Conservation (phyloP, 2,113 vertebrate genomes). For the Buteo buteo region DNA sequence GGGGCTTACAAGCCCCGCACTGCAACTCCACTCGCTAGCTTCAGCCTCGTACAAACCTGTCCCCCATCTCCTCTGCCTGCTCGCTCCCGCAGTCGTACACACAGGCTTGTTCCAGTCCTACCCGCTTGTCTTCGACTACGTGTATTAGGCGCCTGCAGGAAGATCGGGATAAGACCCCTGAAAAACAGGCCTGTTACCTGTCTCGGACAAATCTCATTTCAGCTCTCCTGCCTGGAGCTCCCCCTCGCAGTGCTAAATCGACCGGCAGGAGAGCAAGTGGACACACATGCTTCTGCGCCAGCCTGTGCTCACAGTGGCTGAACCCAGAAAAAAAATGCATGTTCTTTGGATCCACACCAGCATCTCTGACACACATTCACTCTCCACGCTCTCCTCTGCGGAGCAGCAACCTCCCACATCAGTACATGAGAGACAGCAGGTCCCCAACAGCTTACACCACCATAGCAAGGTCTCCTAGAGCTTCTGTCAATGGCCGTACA, state of each 20-base stretch:
- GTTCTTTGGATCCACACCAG: too few species aligned
- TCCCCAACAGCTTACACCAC: accelerated
- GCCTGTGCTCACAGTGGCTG: background rate
- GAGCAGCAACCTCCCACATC: background rate
- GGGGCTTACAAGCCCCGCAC: background rate
- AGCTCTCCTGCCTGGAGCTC: background rate
- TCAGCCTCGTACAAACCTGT: background rate
- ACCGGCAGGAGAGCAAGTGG: background rate
- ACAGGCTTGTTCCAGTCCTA: background rate
- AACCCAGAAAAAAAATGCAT: accelerated
- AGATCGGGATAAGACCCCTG: background rate
- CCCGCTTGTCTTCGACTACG: accelerated
- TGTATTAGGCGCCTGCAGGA: background rate
- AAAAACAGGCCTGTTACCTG: background rate
- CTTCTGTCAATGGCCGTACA: background rate
- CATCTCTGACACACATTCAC: background rate
- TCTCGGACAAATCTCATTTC: background rate
- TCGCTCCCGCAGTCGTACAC: background rate
- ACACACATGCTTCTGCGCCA: background rate
- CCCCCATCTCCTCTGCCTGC: background rate
- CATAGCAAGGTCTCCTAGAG: background rate
- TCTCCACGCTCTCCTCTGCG: accelerated
- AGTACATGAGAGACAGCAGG: background rate
- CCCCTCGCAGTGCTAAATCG: accelerated
- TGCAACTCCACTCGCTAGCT: background rate